Base-by-base conservation (phyloP, 2,888 invertebrate species). In the Lycocerus yunnanus region DNA sequence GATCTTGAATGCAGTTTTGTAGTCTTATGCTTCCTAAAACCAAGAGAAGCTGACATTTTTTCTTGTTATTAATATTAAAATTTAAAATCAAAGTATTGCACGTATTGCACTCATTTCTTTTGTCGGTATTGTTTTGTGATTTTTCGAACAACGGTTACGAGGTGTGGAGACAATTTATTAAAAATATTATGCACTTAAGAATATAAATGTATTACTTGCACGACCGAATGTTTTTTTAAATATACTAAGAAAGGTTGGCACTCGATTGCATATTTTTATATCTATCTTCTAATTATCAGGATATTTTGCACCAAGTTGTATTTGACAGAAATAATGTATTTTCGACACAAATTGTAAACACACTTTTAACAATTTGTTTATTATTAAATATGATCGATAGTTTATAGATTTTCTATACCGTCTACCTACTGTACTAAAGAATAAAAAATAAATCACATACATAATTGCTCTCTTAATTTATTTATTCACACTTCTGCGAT, bases 331-430 rank as follows among this genome's bases (percentile, higher is more conserved):
- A n/a, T 63, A 14, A 63, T 63, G 61, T 63, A 63, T 63, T 63
- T 63, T 63, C 61, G 61, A 63, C 61, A 20, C 20, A 63, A 63
- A 63, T 63, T 63, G 61, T 63, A 63, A 43, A 15, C 61, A 63
- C 58, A 58, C 16, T 58, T 16, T 16, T 13, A 58, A 58, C 16
- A 68, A 15, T 20, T 68, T 68, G 43, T 68, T 18, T 63, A 63
- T 63, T 63, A 63, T 18, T 18, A 68, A 43, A 63, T 73, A 71
- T 77, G 74, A 77, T 78, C 72, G 77, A 72, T 77, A 77, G 76
- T 78, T 78, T 70, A 68, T 72, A 75, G 74, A 79, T 76, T 79
- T 80, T 79, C 79, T 78, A 80, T 73, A 78, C 80, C 78, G 78
- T 75, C 78, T 63, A 63, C 61, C 15, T 63, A 63, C 61, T 63